These are phyloP conservation scores for Neuroscelio doddi DNA, from an alignment of 2,888 invertebrate species.

Conservation along the genomic window DNA sequence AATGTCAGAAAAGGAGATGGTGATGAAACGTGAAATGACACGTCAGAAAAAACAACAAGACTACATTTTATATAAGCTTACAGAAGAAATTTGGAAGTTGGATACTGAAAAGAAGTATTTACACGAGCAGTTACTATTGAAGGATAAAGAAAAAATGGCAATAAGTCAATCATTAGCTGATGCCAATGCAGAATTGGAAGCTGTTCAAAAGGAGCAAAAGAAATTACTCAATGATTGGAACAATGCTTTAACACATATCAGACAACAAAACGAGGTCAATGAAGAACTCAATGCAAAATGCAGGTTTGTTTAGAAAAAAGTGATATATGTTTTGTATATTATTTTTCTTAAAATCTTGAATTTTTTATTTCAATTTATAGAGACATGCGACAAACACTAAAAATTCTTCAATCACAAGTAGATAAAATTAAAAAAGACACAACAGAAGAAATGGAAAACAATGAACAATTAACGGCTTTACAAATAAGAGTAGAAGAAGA, in stretches of 20 bases:
- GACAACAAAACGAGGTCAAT: slow-evolving; percentile 79
- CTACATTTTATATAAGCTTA: slow-evolving; percentile 79
- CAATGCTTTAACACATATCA: slow-evolving; percentile 81
- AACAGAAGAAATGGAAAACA: slow-evolving; percentile 78
- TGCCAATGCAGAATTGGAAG: slow-evolving; percentile 83
- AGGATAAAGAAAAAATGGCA: slow-evolving; percentile 77
- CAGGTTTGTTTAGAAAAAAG: slow-evolving; percentile 70
- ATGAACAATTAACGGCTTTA: slow-evolving; percentile 78
- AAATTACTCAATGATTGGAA: slow-evolving; percentile 83
- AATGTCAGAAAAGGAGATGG: slow-evolving; percentile 76
- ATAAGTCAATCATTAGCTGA: slow-evolving; percentile 77
- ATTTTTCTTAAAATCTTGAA: slow-evolving; percentile 17
- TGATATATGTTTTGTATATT: too few species aligned
- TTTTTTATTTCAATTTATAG: slow-evolving; percentile 67
- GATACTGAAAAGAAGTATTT: slow-evolving; percentile 79
- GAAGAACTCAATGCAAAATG: slow-evolving; percentile 77
- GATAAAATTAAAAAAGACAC: slow-evolving; percentile 80
- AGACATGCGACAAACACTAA: slow-evolving; percentile 75
- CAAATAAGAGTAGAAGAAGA: slow-evolving; percentile 77
- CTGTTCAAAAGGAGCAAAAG: slow-evolving; percentile 80
- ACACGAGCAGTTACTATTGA: slow-evolving; percentile 78
- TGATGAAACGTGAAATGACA: slow-evolving; percentile 64
- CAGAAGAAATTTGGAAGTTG: slow-evolving; percentile 80
- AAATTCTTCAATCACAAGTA: slow-evolving; percentile 75
- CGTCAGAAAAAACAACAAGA: slow-evolving; percentile 74